phyloP scores from a whole-genome alignment of 2,888 invertebrate species.

The Ormyrus rosae region DNA sequence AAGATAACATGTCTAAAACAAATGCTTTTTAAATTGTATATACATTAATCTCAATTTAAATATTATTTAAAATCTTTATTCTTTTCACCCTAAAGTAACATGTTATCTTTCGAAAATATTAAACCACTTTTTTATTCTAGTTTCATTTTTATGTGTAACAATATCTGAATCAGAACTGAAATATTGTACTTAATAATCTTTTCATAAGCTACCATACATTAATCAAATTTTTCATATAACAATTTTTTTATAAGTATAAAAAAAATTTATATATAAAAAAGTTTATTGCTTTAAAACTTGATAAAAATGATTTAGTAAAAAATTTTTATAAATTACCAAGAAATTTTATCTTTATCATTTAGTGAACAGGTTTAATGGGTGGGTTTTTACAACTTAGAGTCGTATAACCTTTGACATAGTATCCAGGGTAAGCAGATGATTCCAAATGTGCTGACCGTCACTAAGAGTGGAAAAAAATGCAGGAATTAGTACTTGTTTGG shows the following conservation, averaged over 20 bases:
- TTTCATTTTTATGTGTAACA: too few relatives aligned
- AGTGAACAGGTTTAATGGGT: slow-evolving; percentile 60
- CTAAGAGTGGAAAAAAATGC: slow-evolving; percentile 75
- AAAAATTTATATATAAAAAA: neutral
- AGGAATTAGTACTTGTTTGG: slow-evolving; percentile 74
- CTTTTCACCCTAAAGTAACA: too few relatives aligned
- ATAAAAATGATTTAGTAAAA: neutral
- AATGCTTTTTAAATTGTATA: too few relatives aligned
- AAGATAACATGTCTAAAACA: too few relatives aligned
- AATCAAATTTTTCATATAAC: too few relatives aligned
- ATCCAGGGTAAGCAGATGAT: slow-evolving; percentile 74
- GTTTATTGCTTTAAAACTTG: neutral
- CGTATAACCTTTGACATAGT: slow-evolving; percentile 74
- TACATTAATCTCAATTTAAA: too few relatives aligned
- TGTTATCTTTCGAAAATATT: too few relatives aligned
- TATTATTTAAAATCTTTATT: too few relatives aligned
- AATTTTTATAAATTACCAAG: slow-evolving; percentile 7
- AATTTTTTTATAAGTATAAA: too few relatives aligned
- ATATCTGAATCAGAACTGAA: neutral
- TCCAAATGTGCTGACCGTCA: slow-evolving; percentile 74
- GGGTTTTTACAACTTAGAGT: slow-evolving; percentile 66
- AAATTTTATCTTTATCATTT: slow-evolving; percentile 58
- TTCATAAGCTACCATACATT: neutral
- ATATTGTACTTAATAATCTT: neutral
- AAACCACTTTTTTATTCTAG: too few relatives aligned